Evolutionary conservation across 2,797 vertebrate species (phyloP), one percentile per base, ranked within the genome.

Genomic region (Sebastes trivittatus): DNA sequence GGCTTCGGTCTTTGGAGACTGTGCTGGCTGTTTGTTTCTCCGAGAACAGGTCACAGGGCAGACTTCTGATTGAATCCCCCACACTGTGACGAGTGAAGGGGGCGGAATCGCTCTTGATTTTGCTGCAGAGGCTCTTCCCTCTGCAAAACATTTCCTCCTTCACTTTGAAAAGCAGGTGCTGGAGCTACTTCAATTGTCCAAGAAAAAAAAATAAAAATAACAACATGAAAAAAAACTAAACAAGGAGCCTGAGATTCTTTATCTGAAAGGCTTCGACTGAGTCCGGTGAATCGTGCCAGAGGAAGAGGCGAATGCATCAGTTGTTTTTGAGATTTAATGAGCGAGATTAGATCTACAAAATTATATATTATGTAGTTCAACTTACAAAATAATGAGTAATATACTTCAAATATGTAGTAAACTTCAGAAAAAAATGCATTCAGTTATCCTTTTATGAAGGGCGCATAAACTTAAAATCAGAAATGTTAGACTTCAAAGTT

Each of bases 31-130:
- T 92, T 93, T 93, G 92, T 92, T 92, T 90, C 85, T 70, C 56
- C 4, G 78, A 86, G 87, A 86, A 75, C 83, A 81, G 90, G 93
- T 92, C 92, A 93, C 86, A 88, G 92, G 91, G 74, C 89, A 90
- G 84, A 83, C 84, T 87, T 93, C 80, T 94, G 91, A 94, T 94
- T 93, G 87, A 93, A 93, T 92, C 90, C 91, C 90, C 82, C 92
- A 87, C 88, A 82, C 83, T 85, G 92, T 84, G 88, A 87, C 72
- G 79, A 86, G 84, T 4, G 86, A 74, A n/a, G 77, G 86, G 78
- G 88, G 73, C 62, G 82, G 90, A 80, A 85, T 80, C 38, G 52
- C 32, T 91, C 84, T 81, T 69, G 87, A 86, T 92, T 92, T 78
- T 91, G 90, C 91, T 89, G 91, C 89, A 91, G 91, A 87, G 83